phyloP scores from a whole-genome alignment of 2,797 vertebrate species.

The Hypotaenidia philippensis region DNA sequence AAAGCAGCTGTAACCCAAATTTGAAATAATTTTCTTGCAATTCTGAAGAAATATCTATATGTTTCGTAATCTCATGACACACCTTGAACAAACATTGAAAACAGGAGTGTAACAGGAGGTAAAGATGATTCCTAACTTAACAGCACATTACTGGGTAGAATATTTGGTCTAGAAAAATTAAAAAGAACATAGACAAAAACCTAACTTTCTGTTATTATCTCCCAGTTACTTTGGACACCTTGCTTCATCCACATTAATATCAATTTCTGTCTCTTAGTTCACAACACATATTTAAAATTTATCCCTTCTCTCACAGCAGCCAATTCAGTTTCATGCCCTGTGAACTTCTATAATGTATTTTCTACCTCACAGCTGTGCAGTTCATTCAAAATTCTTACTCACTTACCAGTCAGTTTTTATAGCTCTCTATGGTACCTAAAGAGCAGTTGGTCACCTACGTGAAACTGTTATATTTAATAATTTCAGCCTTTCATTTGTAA shows the following conservation, averaged over 20 bases:
- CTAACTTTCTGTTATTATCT: not conserved
- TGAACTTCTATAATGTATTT: slow-evolving; percentile 21
- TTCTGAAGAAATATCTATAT: not conserved
- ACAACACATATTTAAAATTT: not conserved
- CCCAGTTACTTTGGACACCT: not conserved
- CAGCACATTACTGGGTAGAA: not conserved
- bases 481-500: slow-evolving; percentile 23
- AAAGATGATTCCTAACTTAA: not conserved
- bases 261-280: not conserved
- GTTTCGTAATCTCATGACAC: not conserved
- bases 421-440: not conserved
- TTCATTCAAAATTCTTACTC: slow-evolving; percentile 14
- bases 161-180: not conserved
- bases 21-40: not conserved
- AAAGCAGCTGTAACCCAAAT: not conserved
- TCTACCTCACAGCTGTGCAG: slow-evolving; percentile 5
- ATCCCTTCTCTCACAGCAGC: not conserved
- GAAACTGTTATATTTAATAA: not conserved
- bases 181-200: not conserved
- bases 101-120: not conserved
- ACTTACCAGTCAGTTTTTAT: not conserved
- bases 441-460: not conserved
- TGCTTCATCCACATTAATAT: not conserved
- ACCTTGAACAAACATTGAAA: not conserved
- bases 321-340: not conserved